Conservation (phyloP, 2,888 invertebrate species). For the Epinotia nisella region DNA sequence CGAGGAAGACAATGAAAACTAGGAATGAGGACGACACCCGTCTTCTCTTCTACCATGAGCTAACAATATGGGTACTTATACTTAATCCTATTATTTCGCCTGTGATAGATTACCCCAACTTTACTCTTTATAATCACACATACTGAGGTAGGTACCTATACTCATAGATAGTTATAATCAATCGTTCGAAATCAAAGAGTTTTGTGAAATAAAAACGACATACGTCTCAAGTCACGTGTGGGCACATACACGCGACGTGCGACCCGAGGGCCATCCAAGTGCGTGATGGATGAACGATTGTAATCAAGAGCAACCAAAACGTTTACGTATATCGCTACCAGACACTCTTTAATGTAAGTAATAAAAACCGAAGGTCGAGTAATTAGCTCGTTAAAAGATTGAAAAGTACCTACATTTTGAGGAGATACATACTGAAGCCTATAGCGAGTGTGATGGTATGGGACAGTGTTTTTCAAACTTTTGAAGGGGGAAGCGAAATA, state of each 20-base stretch:
- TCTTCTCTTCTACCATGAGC: too few species aligned
- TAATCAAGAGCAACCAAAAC: neutral
- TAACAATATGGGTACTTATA: too few species aligned
- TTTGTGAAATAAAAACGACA: neutral
- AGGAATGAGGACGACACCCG: too few species aligned
- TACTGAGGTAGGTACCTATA: neutral
- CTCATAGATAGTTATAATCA: neutral
- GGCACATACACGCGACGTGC: slow-evolving; percentile 14
- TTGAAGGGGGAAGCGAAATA: too few species aligned
- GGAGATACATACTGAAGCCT: neutral
- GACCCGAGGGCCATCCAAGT: slow-evolving; percentile 32
- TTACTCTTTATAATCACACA: too few species aligned
- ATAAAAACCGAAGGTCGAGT: slow-evolving; percentile 4
- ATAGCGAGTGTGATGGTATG: neutral
- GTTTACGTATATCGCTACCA: neutral
- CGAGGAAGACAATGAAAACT: too few species aligned
- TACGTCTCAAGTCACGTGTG: slow-evolving; percentile 20
- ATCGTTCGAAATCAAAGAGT: too few species aligned
- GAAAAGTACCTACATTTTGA: too few species aligned
- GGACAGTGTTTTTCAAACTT: too few species aligned
- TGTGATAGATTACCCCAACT: too few species aligned
- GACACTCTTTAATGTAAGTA: too few species aligned
- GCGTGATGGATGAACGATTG: neutral
- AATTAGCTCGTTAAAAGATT: slow-evolving; percentile 6
- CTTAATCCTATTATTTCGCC: too few species aligned